Evolutionary conservation across 2,888 invertebrate species (phyloP).

Genomic region (Thereva nobilitata): DNA sequence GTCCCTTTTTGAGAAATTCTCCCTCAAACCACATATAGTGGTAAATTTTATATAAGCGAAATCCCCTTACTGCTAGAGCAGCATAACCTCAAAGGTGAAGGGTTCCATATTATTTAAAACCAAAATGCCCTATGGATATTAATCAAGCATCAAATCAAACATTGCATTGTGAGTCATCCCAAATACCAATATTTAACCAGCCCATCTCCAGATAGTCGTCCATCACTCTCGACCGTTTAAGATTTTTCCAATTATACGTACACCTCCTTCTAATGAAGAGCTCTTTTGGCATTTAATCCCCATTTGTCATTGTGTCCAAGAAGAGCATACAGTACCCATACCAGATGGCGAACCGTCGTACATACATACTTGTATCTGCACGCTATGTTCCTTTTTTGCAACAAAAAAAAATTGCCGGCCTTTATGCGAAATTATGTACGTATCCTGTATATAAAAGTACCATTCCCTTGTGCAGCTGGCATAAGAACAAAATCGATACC

Average conservation of each 20-base stretch:
- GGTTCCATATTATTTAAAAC: too few species aligned
- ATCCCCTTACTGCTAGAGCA: too few species aligned
- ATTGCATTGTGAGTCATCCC: too few species aligned
- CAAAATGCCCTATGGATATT: too few species aligned
- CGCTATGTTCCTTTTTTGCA: conserved; percentile 6
- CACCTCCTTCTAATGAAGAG: conserved; percentile 29
- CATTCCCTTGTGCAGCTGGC: conserved; percentile 29
- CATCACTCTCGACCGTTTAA: conserved; percentile 1
- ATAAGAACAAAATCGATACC: conserved; percentile 35
- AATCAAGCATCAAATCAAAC: too few species aligned
- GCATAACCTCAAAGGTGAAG: too few species aligned
- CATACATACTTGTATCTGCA: conserved; percentile 4
- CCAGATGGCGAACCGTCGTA: neutral
- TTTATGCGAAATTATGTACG: conserved; percentile 10
- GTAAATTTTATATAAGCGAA: too few species aligned
- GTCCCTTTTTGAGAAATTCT: too few species aligned
- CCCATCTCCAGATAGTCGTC: neutral
- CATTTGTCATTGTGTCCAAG: conserved; percentile 22
- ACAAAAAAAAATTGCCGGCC: conserved; percentile 24
- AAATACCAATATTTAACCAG: too few species aligned
- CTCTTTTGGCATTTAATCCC: conserved; percentile 31
- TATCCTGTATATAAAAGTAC: neutral
- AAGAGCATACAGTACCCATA: neutral
- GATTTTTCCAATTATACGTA: conserved; percentile 18
- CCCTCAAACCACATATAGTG: too few species aligned